Evolutionary conservation across 2,888 invertebrate genomes (phyloP).

Genomic region (Entomobrya proxima): DNA sequence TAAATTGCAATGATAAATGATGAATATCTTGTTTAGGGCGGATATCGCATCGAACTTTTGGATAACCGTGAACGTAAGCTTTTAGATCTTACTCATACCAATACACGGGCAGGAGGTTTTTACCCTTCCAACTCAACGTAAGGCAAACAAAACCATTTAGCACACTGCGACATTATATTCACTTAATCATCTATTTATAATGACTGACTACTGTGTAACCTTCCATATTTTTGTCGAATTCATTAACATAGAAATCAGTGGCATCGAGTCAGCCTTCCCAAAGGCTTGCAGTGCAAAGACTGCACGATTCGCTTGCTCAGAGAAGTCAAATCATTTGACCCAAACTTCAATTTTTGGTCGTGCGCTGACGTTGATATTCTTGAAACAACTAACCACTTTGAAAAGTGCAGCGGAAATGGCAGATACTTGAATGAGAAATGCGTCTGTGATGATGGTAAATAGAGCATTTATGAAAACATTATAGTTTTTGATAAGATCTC

Average conservation of each 20-base stretch:
- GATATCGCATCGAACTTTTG: slow-evolving; percentile 90
- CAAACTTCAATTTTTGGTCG: slow-evolving; percentile 91
- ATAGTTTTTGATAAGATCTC: neutral
- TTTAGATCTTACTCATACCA: slow-evolving; percentile 88
- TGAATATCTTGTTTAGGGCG: slow-evolving; percentile 80
- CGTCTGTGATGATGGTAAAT: slow-evolving; percentile 65
- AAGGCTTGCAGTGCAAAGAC: slow-evolving; percentile 88
- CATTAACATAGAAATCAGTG: slow-evolving; percentile 91
- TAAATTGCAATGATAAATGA: neutral
- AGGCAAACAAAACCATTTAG: too few species aligned
- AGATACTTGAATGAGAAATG: slow-evolving; percentile 81
- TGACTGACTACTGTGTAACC: too few species aligned
- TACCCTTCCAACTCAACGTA: slow-evolving; percentile 91
- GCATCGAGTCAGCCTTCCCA: slow-evolving; percentile 88
- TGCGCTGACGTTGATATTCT: slow-evolving; percentile 94
- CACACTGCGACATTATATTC: neutral
- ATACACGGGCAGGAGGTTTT: slow-evolving; percentile 85
- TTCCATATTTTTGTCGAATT: too few species aligned
- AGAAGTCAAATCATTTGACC: slow-evolving; percentile 93
- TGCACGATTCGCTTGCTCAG: slow-evolving; percentile 93
- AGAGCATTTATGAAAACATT: neutral
- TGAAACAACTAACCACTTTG: slow-evolving; percentile 81
- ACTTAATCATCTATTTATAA: neutral
- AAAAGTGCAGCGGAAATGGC: slow-evolving; percentile 91
- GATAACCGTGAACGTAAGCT: slow-evolving; percentile 90